Base-by-base conservation (phyloP, 2,888 invertebrate genomes). In the Apantesis nais region DNA sequence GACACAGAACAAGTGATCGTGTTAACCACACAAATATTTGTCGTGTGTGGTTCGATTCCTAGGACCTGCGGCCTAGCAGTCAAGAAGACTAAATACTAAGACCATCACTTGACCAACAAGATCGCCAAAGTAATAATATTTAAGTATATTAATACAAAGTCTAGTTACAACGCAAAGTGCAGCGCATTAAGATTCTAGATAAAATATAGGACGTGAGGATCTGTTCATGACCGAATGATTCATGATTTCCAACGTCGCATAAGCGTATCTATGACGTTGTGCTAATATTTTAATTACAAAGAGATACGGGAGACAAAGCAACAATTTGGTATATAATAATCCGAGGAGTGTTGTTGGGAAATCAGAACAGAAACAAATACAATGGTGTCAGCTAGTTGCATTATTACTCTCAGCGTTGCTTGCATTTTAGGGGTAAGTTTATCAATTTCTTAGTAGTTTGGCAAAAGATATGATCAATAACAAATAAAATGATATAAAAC, bases 381-480 rank as follows among this genome's bases (percentile, higher is more conserved):
- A 72, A 88, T 88, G 87, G 79, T 80, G 79, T 83, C 84, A 25
- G 75, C 78, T 64, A 80, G 74, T 67, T 78, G 79, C 37, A 72
- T 88, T 44, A 61, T 83, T 68, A 65, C 86, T 67, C 76, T 85
- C 29, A 70, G 73, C 64, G 62, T 82, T 25, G 67, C 81, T 61
- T 71, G 75, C 58, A 71, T 75, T 62, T 68, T 84, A 62, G 78
- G 83, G 77, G 86, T 87, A 78, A 85, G 86, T 86, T 74, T 68
- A 44, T 12, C 0, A 4, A 25, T 29, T 55, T 29, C 14, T 16
- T n/a, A n/a, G n/a, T n/a, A n/a, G 3, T 12, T 55, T 25, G 9
- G 11, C 22, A 52, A 34, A 34, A 34, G 34, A 34, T n/a, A n/a
- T n/a, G n/a, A n/a, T n/a, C n/a, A n/a, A n/a, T n/a, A n/a, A n/a